Base-by-base conservation (phyloP, 1,140 invertebrate genomes). In the Euura lappo region DNA sequence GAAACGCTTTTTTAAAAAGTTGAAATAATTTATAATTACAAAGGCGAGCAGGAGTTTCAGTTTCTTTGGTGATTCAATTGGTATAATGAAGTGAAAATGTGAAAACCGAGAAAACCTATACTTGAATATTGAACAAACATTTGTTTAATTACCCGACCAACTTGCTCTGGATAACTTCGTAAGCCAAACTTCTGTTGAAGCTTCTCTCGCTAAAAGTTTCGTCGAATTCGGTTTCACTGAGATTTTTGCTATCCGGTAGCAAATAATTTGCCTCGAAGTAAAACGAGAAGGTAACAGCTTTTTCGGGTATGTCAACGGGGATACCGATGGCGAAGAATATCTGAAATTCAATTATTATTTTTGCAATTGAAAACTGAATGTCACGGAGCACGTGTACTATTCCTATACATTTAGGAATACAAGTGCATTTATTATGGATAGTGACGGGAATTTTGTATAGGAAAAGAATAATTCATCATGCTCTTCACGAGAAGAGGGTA, bases 231-330 rank as follows among this genome's bases (percentile, higher is more conserved):
- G 72, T 78, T 46, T 81, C 71, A 70, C 11, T 68, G 79, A 2
- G 75, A 72, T 47, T 78, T 83, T 72, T 80, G 46, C 78, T 71
- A 13, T 73, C 67, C 0, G 87, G 86, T 3, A 88, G 68, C 4
- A 6, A 67, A 65, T 89, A 89, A 81, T 88, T 88, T 6, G 86
- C 87, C 70, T 89, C 87, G 69, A 89, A 87, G 77, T 87, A 87
- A 43, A 84, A 77, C 0, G 87, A 82, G n/a, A 87, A 65, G 7
- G 85, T 77, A 13, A 89, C 78, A 4, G 85, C 83, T 74, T 87
- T 85, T 66, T 85, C 79, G 0, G 85, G 81, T 8, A 87, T 68
- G 43, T 88, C 85, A 2, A 88, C 6, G 0, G 87, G 87, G 28
- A 88, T 79, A 4, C 84, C 80, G 65, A 87, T 6, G 2, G 87